These are phyloP conservation scores for Aepyceros melampus DNA, from an alignment of 2,113 vertebrate species.

Conservation along the genomic window DNA sequence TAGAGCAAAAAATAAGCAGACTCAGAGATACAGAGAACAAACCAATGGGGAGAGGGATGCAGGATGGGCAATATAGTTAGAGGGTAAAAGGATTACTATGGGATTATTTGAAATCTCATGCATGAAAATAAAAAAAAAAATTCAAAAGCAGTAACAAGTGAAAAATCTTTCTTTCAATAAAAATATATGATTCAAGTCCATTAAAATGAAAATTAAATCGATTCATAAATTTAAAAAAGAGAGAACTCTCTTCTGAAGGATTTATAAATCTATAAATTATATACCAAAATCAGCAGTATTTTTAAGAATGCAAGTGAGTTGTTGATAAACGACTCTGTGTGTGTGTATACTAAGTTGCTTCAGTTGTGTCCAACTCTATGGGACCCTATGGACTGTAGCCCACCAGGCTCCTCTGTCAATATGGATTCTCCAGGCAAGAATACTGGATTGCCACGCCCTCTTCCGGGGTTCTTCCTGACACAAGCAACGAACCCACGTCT, in stretches of 20 bases:
- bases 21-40: neutral
- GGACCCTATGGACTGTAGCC: neutral
- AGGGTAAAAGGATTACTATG: neutral
- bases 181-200: neutral
- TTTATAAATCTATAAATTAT: neutral
- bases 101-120: neutral
- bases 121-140: neutral
- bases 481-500: neutral
- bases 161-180: neutral
- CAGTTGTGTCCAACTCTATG: neutral
- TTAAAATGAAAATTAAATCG: constrained; percentile 37
- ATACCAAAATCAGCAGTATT: neutral
- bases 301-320: neutral
- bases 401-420: neutral
- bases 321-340: neutral
- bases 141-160: neutral
- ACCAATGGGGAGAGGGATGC: neutral
- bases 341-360: neutral
- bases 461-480: neutral
- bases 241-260: neutral
- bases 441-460: neutral
- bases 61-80: neutral
- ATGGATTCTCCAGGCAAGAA: neutral
- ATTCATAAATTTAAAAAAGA: neutral
- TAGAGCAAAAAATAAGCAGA: neutral